Percentiles rank a stretch among this genome's conserved stretches.
Conservation (phyloP, 2,797 vertebrate species). For the Sebastes alutus region DNA sequence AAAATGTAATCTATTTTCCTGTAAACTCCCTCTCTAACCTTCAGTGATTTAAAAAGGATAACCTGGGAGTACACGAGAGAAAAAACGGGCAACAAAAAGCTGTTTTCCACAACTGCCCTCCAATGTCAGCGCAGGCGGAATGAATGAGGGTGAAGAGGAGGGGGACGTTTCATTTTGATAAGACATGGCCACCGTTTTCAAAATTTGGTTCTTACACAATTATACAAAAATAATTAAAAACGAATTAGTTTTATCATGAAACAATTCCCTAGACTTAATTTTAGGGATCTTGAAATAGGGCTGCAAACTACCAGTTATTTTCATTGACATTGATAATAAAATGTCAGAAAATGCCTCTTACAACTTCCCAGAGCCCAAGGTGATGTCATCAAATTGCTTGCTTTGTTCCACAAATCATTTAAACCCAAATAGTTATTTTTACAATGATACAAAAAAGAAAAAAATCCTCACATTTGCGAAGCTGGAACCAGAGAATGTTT, state of each 20-base stretch:
- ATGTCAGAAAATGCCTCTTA: not conserved
- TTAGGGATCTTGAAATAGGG: not conserved
- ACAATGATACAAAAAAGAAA: not conserved
- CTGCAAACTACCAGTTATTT: not conserved
- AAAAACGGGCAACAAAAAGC: slow-evolving; percentile 22
- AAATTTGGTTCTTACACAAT: not conserved
- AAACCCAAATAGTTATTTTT: not conserved
- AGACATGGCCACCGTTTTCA: not conserved
- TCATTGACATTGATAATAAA: not conserved
- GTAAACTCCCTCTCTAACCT: slow-evolving; percentile 27
- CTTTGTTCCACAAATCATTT: not conserved
- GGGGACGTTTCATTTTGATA: not conserved
- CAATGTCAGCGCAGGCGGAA: not conserved
- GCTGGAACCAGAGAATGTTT: not conserved
- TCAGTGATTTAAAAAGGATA: slow-evolving; percentile 31
- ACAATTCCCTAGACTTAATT: not conserved
- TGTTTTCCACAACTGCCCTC: slow-evolving; percentile 8
- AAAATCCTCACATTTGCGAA: not conserved
- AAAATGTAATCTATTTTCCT: slow-evolving; percentile 35
- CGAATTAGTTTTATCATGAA: not conserved
- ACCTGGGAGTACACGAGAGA: slow-evolving; percentile 3
- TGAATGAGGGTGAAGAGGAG: not conserved
- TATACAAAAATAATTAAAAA: not conserved
- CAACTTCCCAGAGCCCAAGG: not conserved
- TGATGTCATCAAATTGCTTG: not conserved